phyloP scores from a whole-genome alignment of 2,888 invertebrate species.

The Cephalotes varians region DNA sequence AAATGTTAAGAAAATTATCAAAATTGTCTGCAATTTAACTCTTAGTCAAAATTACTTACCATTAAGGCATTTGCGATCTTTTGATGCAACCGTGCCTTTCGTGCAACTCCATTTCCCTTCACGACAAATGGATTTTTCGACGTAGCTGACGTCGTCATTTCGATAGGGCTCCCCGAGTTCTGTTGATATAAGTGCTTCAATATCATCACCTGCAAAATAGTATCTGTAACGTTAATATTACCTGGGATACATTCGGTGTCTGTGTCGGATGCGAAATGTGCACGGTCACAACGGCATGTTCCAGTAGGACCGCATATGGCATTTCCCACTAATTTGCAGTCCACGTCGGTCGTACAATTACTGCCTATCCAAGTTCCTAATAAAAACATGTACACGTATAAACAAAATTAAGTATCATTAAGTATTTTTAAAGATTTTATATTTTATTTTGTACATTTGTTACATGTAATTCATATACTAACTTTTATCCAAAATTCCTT shows the following conservation, averaged over 20 bases:
- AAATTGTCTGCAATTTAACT: neutral
- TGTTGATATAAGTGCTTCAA: slow-evolving; percentile 51
- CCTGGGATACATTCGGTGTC: slow-evolving; percentile 77
- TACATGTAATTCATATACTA: neutral
- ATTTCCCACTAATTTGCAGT: slow-evolving; percentile 71
- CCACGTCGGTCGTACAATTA: slow-evolving; percentile 64
- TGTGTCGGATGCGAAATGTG: slow-evolving; percentile 59
- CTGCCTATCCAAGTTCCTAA: slow-evolving; percentile 44
- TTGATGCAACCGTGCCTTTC: slow-evolving; percentile 63
- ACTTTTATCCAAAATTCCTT: neutral
- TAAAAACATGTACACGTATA: neutral
- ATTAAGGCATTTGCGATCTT: slow-evolving; percentile 74
- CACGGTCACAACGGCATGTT: slow-evolving; percentile 75
- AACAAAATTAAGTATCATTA: neutral
- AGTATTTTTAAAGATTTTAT: neutral
- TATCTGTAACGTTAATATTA: slow-evolving; percentile 49
- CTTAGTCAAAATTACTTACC: slow-evolving; percentile 66
- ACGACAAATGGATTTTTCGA: slow-evolving; percentile 73
- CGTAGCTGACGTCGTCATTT: slow-evolving; percentile 27
- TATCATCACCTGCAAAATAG: neutral
- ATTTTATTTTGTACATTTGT: neutral
- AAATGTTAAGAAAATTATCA: neutral
- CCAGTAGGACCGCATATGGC: slow-evolving; percentile 71
- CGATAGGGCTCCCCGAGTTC: slow-evolving; percentile 79
- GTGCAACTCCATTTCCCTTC: slow-evolving; percentile 76